Conservation (phyloP, 2,888 invertebrate species). For the Philonicus albiceps region DNA sequence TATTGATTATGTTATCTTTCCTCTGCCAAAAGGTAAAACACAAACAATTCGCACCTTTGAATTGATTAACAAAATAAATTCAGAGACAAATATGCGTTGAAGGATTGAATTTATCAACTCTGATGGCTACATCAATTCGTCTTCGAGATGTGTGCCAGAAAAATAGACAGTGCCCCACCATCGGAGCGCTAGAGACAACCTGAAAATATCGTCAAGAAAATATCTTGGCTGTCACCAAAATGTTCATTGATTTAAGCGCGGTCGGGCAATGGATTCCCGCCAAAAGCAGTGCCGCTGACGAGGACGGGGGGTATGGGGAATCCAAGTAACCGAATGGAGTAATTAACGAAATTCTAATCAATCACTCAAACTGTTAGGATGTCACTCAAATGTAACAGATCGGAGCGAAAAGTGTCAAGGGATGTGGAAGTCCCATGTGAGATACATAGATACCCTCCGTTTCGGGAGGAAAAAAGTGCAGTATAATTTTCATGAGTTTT, state of each 20-base stretch:
- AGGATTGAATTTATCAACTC: conserved; percentile 1
- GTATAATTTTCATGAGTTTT: not conserved
- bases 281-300: not conserved
- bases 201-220: not conserved
- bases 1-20: not conserved
- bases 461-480: not conserved
- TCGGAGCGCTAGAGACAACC: not conserved
- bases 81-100: not conserved
- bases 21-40: not conserved
- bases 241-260: not conserved
- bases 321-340: conserved; percentile 54
- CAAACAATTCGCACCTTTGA: not conserved
- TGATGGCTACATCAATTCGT: not conserved
- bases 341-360: conserved; percentile 63
- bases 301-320: no score
- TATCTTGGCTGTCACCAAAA: conserved; percentile 2
- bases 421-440: not conserved
- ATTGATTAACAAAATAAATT: not conserved
- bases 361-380: conserved; percentile 57
- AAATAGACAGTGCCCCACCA: not conserved
- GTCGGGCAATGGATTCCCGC: not conserved
- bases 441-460: not conserved
- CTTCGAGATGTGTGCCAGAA: not conserved
- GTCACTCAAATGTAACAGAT: conserved; percentile 34
- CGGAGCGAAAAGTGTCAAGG: not conserved